A percentile compares a stretch with the other conserved stretches of the same genome.
phyloP scores from a whole-genome alignment of 2,113 vertebrate species.

The Tragelaphus buxtoni region DNA sequence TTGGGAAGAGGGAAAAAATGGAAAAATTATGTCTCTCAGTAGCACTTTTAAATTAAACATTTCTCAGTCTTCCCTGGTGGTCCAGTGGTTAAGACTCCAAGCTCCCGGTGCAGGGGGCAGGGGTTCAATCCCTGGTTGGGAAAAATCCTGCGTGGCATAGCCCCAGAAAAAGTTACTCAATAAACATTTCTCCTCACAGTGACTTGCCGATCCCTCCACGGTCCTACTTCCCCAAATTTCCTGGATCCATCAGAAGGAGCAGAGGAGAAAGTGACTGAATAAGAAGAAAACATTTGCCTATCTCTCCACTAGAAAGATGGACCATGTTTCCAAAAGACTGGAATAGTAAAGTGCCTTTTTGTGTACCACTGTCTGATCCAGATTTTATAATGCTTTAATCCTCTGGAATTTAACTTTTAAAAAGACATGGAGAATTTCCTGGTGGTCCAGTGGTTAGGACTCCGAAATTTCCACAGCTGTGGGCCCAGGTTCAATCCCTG shows the following conservation, averaged over 20 bases:
- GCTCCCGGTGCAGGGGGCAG: no score
- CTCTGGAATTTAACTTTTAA: neutral
- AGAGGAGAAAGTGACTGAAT: neutral
- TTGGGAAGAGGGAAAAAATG: neutral
- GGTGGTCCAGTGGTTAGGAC: neutral
- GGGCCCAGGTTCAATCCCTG: neutral
- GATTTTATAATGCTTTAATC: neutral
- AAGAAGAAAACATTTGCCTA: neutral
- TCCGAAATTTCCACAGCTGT: neutral
- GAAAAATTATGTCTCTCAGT: neutral
- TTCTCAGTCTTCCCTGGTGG: neutral
- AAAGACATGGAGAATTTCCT: neutral
- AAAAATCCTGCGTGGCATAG: no score
- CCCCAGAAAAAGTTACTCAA: neutral
- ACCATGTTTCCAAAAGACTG: neutral
- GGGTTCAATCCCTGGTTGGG: no score
- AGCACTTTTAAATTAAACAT: neutral
- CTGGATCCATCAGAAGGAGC: neutral
- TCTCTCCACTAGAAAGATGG: neutral
- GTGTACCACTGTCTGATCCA: neutral
- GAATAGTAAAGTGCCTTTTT: neutral
- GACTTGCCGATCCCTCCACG: rapidly evolving
- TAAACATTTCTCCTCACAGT: neutral
- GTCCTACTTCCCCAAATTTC: neutral
- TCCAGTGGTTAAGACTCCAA: neutral